Base-by-base conservation (phyloP, 1,140 invertebrate species). In the Teleogryllus occipitalis region DNA sequence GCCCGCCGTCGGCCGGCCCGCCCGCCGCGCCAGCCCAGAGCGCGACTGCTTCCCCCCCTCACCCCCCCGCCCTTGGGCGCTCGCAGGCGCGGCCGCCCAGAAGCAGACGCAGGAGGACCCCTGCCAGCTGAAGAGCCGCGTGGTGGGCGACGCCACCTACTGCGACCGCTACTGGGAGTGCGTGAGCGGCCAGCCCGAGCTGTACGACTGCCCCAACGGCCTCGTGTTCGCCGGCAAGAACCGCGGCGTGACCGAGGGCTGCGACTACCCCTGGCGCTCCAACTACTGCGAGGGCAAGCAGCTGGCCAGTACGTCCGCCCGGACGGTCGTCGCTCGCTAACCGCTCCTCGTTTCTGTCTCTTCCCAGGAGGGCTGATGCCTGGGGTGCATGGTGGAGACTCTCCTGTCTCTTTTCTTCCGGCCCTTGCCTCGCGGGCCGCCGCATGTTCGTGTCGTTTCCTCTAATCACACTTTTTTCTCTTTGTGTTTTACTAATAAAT, bases 141-240 rank as follows among this genome's bases (percentile, higher is more conserved):
- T 96, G 0, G 91, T 93, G 0, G 89, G 89, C 2, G 94, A 96
- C 82, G 89, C 90, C 80, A 93, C 93, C 39, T 94, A 96, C 84
- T 96, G 95, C 83, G 95, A 96, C 86, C 90, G 94, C 81, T 96
- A 95, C 84, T 96, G 94, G 93, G 94, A 96, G 85, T 96, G 95
- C 83, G 89, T 93, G 10, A 88, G 87, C 81, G 93, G 93, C 0
- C 92, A 94, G 82, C 91, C 93, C 0, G 92, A 95, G 81, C 87
- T 95, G 49, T 95, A 94, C 85, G 94, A 96, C 87, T 97, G 95
- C 85, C 95, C 95, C 49, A 97, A 96, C 83, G 95, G 95, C 8
- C 86, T 96, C 47, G 95, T 96, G 7, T 97, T 94, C 86, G 94
- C 95, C 48, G 95, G 95, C 0, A 95, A 95, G 84, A 92, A 95